Conservation (phyloP, 2,797 vertebrate species). For the Ceryle rudis region DNA sequence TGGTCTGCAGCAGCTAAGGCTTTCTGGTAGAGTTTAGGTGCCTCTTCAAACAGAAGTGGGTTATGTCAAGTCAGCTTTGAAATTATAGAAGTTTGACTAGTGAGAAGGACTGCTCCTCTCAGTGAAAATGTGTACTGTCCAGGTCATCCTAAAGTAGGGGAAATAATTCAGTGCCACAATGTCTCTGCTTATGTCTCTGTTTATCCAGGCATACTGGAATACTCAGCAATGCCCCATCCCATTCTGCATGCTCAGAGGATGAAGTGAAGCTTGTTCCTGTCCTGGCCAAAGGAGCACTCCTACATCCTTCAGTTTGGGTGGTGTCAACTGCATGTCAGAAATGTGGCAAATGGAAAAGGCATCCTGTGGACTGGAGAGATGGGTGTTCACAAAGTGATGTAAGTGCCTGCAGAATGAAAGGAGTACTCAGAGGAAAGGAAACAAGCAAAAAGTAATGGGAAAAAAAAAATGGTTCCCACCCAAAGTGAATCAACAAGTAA, state of each 20-base stretch:
- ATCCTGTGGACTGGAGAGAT: not conserved
- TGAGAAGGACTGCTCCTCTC: not conserved
- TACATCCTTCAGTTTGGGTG: not conserved
- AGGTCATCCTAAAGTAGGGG: not conserved
- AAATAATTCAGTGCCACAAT: fast-evolving
- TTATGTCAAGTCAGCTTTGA: not conserved
- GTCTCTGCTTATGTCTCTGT: not conserved
- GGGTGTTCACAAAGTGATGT: not conserved
- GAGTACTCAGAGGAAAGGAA: not conserved
- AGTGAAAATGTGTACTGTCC: not conserved
- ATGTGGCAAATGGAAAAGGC: not conserved
- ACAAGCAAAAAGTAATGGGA: not conserved
- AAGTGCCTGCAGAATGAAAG: not conserved
- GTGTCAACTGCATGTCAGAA: not conserved
- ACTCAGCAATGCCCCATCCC: not conserved
- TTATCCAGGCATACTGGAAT: not conserved
- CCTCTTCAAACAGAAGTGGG: not conserved
- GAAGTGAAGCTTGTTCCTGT: not conserved
- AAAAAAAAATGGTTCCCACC: not conserved
- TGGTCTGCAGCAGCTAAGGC: not conserved
- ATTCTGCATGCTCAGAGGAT: not conserved
- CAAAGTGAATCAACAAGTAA: not conserved
- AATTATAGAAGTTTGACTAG: not conserved
- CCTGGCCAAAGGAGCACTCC: not conserved
- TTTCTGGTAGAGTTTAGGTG: not conserved